Base-by-base conservation (phyloP, 2,888 invertebrate species). In the Cerceris rybyensis region DNA sequence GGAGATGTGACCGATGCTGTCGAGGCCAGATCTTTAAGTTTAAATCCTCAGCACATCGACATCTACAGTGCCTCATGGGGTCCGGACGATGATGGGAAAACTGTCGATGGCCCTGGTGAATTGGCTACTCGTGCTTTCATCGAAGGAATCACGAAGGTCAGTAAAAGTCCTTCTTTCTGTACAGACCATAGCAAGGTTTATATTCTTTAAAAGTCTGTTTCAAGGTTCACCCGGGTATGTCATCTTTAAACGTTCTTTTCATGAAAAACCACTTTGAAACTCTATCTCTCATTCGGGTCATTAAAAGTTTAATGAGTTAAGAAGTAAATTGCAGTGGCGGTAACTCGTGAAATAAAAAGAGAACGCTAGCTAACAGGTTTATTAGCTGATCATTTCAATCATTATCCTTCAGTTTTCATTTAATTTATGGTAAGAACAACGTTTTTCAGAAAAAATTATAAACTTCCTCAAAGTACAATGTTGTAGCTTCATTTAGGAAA, bases 41-140 rank as follows among this genome's bases (percentile, higher is more conserved):
- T 98, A 70, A 98, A 98, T 92, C 97, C 98, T 39, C 98, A 99
- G 89, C 98, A 99, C 92, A 98, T 99, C 83, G 98, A 99, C 93
- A 98, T 99, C 87, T 99, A 99, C 93, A 98, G 98, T 89, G 99
- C 99, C 7, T 98, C 98, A 9, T 99, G 98, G 98, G 99, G 99
- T 1, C 99, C 99, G 0, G 99, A 99, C 90, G 99, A 99, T 91
- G 99, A 99, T 90, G 99, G 99, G 0, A 97, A 98, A 92, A 99
- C 99, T 0, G 98, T 99, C 0, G 99, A 99, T 89, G 99, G 99
- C 0, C 99, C 99, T 0, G 99, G 99, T 0, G 97, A 97, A 90
- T 93, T 99, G 54, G 99, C 99, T 0, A 96, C 97, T 0, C 95
- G 97, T 86, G 99, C 99, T 5, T 99, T 99, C 91, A 96, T 97